phyloP scores from a whole-genome alignment of 2,797 vertebrate genomes.

The Adrianichthys oophorus region DNA sequence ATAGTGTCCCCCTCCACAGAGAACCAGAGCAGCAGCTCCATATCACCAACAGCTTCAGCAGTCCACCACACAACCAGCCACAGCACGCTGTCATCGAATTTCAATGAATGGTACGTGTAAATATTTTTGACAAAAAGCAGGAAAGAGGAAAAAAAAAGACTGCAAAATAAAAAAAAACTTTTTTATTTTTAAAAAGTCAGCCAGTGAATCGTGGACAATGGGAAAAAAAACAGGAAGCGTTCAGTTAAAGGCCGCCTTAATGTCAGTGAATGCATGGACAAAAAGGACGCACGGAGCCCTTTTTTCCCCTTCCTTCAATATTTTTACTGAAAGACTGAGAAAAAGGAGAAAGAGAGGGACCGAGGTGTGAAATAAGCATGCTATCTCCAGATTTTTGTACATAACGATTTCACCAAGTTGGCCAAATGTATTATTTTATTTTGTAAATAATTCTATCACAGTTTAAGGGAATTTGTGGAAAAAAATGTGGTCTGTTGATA shows the following conservation, averaged over 20 bases:
- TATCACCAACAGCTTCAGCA: slow-evolving; percentile 95
- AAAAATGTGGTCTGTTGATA: slow-evolving; percentile 94
- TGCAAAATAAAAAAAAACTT: slow-evolving; percentile 82
- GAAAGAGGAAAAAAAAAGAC: slow-evolving; percentile 80
- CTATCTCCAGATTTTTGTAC: slow-evolving; percentile 89
- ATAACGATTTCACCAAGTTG: slow-evolving; percentile 93
- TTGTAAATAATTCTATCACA: slow-evolving; percentile 98
- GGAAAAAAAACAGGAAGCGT: slow-evolving; percentile 73
- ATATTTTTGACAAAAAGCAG: slow-evolving; percentile 78
- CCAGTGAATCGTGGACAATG: slow-evolving; percentile 79
- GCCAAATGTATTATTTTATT: slow-evolving; percentile 94
- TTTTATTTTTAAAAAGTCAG: slow-evolving; percentile 81
- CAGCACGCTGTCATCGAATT: slow-evolving; percentile 99
- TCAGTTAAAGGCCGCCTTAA: slow-evolving; percentile 75
- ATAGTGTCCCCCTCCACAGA: slow-evolving; percentile 98
- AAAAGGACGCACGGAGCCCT: slow-evolving; percentile 75
- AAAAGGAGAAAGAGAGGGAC: slow-evolving; percentile 53
- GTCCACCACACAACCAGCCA: slow-evolving; percentile 96
- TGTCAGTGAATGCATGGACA: slow-evolving; percentile 80
- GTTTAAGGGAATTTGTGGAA: slow-evolving; percentile 90
- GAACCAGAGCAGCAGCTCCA: slow-evolving; percentile 95
- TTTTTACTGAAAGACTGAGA: slow-evolving; percentile 84
- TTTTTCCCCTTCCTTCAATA: slow-evolving; percentile 33
- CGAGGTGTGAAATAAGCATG: slow-evolving; percentile 81
- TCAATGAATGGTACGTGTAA: slow-evolving; percentile 99